A percentile compares a stretch with the other conserved stretches of the same genome.
Conservation (phyloP, 2,797 vertebrate species). For the Alcedo atthis region DNA sequence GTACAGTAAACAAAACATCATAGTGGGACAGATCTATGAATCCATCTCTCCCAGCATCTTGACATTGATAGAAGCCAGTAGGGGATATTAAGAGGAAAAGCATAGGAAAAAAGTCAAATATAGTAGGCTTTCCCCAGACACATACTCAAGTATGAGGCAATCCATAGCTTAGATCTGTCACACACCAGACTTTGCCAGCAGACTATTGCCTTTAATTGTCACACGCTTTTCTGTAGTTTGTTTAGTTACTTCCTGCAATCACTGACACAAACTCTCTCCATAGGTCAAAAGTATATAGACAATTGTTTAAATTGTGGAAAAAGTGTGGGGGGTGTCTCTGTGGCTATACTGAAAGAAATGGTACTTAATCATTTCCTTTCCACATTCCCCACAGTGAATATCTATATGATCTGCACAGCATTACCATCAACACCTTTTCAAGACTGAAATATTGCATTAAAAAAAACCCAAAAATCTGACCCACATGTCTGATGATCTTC, state of each 20-base stretch:
- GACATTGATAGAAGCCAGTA: not conserved
- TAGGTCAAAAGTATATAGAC: not conserved
- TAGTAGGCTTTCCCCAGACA: not conserved
- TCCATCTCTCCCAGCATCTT: not conserved
- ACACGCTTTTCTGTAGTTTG: not conserved
- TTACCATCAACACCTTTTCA: not conserved
- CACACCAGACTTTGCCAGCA: not conserved
- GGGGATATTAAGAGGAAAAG: not conserved
- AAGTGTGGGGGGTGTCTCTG: not conserved
- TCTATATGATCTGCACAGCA: not conserved
- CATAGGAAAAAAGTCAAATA: not conserved
- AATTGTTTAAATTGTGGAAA: not conserved
- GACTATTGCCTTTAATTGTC: not conserved
- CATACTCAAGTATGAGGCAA: not conserved
- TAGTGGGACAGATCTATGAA: not conserved
- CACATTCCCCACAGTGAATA: not conserved
- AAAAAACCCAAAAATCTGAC: not conserved
- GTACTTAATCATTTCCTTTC: not conserved
- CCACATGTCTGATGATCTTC: not conserved
- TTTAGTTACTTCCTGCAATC: not conserved
- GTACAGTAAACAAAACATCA: not conserved
- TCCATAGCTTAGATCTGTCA: not conserved
- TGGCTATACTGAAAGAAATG: not conserved
- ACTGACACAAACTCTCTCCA: not conserved
- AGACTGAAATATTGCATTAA: not conserved